These are phyloP conservation scores for Todiramphus saurophagus DNA, from an alignment of 2,113 vertebrate species.

Conservation along the genomic window DNA sequence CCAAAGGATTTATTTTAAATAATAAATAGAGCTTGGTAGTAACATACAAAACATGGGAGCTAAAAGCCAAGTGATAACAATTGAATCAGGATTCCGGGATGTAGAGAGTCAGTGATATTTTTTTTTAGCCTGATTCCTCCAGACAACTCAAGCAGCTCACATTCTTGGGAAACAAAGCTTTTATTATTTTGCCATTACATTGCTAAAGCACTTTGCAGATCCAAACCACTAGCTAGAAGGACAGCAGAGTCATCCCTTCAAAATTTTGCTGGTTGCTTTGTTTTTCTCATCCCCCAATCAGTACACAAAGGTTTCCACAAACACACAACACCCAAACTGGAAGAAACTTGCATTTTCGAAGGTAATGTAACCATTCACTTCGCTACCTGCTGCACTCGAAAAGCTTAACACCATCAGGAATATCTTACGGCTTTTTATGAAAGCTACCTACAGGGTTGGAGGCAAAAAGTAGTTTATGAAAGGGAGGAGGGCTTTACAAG, in stretches of 20 bases:
- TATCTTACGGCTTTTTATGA: not conserved
- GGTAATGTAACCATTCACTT: not conserved
- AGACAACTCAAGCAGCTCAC: not conserved
- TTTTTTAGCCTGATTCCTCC: not conserved
- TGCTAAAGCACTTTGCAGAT: constrained; percentile 22
- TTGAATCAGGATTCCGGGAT: not conserved
- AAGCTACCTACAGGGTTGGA: not conserved
- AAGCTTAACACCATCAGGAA: not conserved
- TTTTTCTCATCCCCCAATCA: not conserved
- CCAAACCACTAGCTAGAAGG: constrained; percentile 21
- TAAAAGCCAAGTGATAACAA: not conserved
- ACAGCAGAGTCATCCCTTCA: not conserved
- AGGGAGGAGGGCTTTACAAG: too few species aligned
- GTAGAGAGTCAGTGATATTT: constrained; percentile 1
- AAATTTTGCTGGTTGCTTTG: not conserved
- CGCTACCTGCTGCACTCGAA: not conserved
- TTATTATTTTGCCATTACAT: not conserved
- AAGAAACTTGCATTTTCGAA: not conserved
- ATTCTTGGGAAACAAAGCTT: not conserved
- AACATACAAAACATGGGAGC: not conserved
- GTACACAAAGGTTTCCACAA: not conserved
- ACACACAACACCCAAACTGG: not conserved
- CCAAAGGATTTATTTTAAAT: not conserved
- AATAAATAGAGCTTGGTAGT: not conserved
- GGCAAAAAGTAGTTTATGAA: not conserved